Conservation (phyloP, 1,140 invertebrate species). For the Aphis craccivora region DNA sequence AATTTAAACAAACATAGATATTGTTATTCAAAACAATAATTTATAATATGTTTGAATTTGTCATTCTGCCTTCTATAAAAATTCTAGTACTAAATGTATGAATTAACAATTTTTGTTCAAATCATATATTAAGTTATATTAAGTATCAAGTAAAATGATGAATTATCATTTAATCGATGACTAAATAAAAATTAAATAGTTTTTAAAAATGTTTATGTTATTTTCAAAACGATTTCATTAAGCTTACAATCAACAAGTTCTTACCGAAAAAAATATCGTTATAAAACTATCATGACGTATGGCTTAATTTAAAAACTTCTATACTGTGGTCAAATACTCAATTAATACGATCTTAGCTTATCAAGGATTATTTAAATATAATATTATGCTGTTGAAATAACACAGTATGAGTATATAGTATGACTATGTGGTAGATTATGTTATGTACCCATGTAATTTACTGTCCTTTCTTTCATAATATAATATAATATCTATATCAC, state of each 20-base stretch:
- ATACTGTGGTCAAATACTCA: background rate
- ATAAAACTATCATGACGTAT: background rate
- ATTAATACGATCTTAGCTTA: background rate
- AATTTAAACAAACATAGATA: background rate
- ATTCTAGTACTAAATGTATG: background rate
- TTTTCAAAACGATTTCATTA: background rate
- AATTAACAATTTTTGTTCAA: background rate
- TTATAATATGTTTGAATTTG: background rate
- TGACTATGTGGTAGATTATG: background rate
- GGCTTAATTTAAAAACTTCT: background rate
- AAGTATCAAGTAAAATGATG: too few relatives aligned
- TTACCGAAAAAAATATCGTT: background rate
- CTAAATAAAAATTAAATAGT: background rate
- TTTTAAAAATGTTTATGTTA: background rate
- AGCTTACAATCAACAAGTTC: background rate
- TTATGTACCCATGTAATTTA: background rate
- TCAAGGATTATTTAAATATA: constrained; percentile 13
- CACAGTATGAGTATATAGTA: background rate
- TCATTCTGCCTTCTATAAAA: background rate
- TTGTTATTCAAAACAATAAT: background rate
- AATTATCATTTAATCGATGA: background rate
- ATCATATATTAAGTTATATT: too few relatives aligned
- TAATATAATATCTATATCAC: background rate
- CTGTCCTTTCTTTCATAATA: background rate
- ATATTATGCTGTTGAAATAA: background rate